Evolutionary conservation across 2,888 invertebrate species (phyloP).

Genomic region (Seira sanloemensis): DNA sequence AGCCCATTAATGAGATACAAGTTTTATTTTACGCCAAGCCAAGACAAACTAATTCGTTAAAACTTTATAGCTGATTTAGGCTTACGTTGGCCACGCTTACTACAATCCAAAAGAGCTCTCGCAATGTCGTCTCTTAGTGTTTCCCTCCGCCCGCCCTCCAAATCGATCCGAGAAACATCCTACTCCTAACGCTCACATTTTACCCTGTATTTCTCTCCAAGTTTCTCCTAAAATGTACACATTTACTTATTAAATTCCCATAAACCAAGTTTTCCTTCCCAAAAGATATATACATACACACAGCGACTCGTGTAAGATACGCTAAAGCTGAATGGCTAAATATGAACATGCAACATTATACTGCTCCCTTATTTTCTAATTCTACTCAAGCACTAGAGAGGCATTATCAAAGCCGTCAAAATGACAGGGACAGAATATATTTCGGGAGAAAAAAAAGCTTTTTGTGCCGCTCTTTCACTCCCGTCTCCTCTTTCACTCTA

Average conservation of each 20-base stretch:
- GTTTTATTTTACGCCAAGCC: too few relatives aligned
- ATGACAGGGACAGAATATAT: conserved; percentile 34
- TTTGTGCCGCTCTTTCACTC: neutral
- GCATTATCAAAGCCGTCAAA: conserved; percentile 27
- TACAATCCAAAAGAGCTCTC: too few relatives aligned
- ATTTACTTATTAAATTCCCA: too few relatives aligned
- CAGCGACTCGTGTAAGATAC: too few relatives aligned
- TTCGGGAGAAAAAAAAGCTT: conserved; percentile 9
- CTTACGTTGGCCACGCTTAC: too few relatives aligned
- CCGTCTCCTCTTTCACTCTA: conserved; percentile 33
- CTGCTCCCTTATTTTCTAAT: neutral
- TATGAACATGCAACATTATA: neutral
- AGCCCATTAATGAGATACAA: too few relatives aligned
- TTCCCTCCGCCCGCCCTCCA: conserved; percentile 34
- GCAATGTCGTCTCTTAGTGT: conserved; percentile 6
- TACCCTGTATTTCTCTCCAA: too few relatives aligned
- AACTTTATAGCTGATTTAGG: too few relatives aligned
- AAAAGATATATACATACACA: too few relatives aligned
- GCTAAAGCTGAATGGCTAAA: too few relatives aligned
- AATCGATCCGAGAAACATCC: conserved; percentile 37
- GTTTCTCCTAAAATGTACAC: too few relatives aligned
- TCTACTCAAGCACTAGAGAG: neutral
- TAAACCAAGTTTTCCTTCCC: neutral
- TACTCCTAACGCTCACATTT: neutral
- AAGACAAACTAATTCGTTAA: too few relatives aligned